Conservation (phyloP, 2,113 vertebrate species). For the Anolis sagrei region DNA sequence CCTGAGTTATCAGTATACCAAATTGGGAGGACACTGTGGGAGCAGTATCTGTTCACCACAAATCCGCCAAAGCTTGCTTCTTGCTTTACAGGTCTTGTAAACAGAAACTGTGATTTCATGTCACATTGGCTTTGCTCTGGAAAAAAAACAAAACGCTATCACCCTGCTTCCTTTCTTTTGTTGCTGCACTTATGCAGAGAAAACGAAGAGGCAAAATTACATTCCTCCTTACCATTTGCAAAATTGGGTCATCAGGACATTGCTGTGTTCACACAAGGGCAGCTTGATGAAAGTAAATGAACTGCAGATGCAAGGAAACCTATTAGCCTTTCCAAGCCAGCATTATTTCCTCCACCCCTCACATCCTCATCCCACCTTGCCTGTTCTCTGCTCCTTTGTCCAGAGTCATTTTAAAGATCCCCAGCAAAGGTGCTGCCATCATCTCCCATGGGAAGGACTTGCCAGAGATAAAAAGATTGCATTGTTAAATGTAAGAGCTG, state of each 20-base stretch:
- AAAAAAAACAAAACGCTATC: background rate
- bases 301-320: background rate
- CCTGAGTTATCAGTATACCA: slow-evolving; percentile 24
- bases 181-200: background rate
- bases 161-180: background rate
- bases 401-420: background rate
- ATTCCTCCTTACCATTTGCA: background rate
- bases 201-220: background rate
- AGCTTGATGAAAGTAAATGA: background rate
- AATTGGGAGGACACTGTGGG: background rate
- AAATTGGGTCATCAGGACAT: background rate
- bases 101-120: background rate
- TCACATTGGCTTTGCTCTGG: background rate
- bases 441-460: background rate
- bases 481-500: background rate
- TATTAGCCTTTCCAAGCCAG: background rate
- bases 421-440: background rate
- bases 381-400: background rate
- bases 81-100: background rate
- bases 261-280: background rate
- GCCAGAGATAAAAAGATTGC: background rate
- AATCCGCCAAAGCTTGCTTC: background rate
- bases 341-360: background rate
- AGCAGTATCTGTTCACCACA: background rate
- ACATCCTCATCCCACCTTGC: background rate